These are phyloP conservation scores for Torymus aiolomorphi DNA, from an alignment of 2,888 invertebrate species.

Conservation along the genomic window DNA sequence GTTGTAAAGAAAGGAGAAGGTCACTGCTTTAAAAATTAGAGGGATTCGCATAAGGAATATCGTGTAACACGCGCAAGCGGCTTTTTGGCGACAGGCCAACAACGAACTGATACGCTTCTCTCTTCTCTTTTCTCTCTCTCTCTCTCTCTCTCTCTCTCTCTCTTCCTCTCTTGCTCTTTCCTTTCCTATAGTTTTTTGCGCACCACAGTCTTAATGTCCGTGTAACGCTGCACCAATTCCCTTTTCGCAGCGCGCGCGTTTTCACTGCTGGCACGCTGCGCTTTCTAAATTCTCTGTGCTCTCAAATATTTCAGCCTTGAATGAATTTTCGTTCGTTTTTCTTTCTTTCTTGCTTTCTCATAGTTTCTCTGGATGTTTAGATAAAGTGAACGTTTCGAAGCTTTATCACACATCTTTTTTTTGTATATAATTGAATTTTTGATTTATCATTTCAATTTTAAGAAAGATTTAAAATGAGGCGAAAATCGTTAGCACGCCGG, in stretches of 20 bases:
- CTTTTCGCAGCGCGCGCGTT: background rate
- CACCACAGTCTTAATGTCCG: background rate
- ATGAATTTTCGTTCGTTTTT: background rate
- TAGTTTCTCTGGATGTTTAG: background rate
- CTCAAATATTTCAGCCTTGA: too few species aligned
- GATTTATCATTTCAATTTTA: too few species aligned
- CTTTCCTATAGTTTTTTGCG: too few species aligned
- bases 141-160: background rate
- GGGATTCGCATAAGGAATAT: conserved; percentile 42
- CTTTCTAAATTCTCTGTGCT: background rate
- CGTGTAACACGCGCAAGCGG: conserved; percentile 21
- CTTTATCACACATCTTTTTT: too few species aligned
- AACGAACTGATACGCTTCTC: conserved; percentile 24
- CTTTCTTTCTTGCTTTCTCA: background rate
- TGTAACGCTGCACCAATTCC: conserved; percentile 31
- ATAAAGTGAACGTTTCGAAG: too few species aligned
- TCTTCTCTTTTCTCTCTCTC: background rate
- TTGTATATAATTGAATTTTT: too few species aligned
- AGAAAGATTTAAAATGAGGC: too few species aligned
- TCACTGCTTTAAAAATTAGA: conserved; percentile 41
- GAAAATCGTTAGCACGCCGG: too few species aligned
- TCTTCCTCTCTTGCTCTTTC: background rate
- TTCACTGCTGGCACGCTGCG: background rate
- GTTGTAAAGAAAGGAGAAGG: conserved; percentile 32
- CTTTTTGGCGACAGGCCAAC: conserved; percentile 40